Evolutionary conservation across 2,113 vertebrate species (phyloP).

Genomic region (Phyllostomus hastatus): DNA sequence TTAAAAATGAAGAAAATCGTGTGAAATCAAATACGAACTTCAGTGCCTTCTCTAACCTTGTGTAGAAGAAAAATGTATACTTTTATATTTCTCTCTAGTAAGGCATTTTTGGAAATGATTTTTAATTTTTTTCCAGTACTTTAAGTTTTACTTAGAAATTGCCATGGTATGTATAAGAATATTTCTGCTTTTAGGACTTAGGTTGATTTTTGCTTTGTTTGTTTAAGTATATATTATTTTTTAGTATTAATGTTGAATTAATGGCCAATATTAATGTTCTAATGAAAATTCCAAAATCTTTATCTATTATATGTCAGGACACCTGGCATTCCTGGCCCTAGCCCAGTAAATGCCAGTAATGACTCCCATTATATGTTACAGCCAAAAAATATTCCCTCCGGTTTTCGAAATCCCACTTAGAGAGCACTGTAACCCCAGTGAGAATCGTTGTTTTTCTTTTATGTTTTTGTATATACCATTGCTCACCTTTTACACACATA

Average conservation of each 20-base stretch:
- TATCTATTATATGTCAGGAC: background rate
- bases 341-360: background rate
- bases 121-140: background rate
- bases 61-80: background rate
- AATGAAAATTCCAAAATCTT: background rate
- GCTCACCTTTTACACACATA: background rate
- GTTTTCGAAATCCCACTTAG: background rate
- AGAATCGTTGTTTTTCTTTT: background rate
- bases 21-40: background rate
- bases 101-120: background rate
- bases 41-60: background rate
- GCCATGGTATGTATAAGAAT: background rate
- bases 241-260: background rate
- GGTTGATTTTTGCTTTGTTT: background rate
- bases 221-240: background rate
- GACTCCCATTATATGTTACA: background rate
- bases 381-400: background rate
- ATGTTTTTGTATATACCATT: background rate
- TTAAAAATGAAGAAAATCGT: background rate
- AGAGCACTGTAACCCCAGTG: background rate
- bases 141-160: slow-evolving; percentile 24
- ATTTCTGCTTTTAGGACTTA: background rate
- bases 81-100: background rate
- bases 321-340: background rate
- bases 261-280: background rate